These are phyloP conservation scores for Agrypnus murinus DNA, from an alignment of 2,888 invertebrate genomes.

Conservation along the genomic window DNA sequence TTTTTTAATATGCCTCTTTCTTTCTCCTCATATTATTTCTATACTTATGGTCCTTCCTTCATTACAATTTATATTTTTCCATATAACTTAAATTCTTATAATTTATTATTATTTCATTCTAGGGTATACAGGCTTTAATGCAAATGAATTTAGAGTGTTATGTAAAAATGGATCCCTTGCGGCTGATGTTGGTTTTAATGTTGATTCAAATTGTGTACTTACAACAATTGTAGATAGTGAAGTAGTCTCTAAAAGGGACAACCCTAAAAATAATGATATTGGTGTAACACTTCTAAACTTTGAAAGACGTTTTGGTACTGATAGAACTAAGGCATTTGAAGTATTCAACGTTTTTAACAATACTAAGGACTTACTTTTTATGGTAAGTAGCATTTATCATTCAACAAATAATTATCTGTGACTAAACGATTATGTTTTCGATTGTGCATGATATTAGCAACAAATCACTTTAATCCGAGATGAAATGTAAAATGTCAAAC, in stretches of 20 bases:
- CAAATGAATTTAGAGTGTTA: constrained; percentile 72
- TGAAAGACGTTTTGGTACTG: constrained; percentile 63
- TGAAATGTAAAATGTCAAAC: no score
- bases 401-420: no score
- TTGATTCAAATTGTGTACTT: constrained; percentile 75
- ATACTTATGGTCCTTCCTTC: no score
- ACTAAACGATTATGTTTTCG: no score
- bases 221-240: constrained; percentile 78
- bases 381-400: constrained; percentile 69
- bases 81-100: no score
- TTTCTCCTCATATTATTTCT: no score
- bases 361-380: constrained; percentile 75
- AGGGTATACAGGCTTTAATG: constrained; percentile 25
- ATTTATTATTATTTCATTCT: no score
- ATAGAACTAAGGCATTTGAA: constrained; percentile 72
- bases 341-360: constrained; percentile 77
- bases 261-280: constrained; percentile 62
- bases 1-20: no score
- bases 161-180: constrained; percentile 78
- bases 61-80: no score
- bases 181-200: constrained; percentile 70
- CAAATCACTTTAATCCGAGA: no score
- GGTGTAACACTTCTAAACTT: constrained; percentile 61
- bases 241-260: constrained; percentile 72
- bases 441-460: no score